Base-by-base conservation (phyloP, 2,113 vertebrate species). In the Pitta sordida region DNA sequence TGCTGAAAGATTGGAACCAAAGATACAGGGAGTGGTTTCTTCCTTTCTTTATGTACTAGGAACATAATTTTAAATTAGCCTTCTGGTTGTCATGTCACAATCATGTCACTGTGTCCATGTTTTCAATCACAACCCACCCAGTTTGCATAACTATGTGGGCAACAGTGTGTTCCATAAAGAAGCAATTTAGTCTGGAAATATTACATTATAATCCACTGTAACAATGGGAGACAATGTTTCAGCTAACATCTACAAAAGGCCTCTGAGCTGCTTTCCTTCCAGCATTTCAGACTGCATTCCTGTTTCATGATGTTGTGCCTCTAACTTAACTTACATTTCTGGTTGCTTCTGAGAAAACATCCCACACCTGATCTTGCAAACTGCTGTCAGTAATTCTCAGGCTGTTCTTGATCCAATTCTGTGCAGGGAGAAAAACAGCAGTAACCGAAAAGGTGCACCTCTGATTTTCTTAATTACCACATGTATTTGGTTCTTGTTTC, bases 381-480 rank as follows among this genome's bases (percentile, higher is more conserved):
- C 60, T 69, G 7, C 95, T 83, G 82, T 97, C 98, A 17, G 92
- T 44, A 93, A 99, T 98, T 91, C 95, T 99, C 60, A 99, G 96
- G 93, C 99, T 99, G 97, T 99, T 99, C 95, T 96, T 98, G 98
- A 99, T 99, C 99, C 99, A 99, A 83, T 99, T 99, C 99, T 99
- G 71, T 55, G 39, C 55, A 91, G 32, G 22, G 48, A 74, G n/a
- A 53, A 46, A 79, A 64, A 34, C 4, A 87, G 20, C 32, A 84
- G 1, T 30, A 94, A 86, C 9, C 37, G n/a, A 76, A 76, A 91
- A 67, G 2, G 10, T 8, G 8, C 8, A 48, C 6, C 13, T 88
- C n/a, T 51, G 22, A 15, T 56, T 76, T 64, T 48, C 15, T 87
- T 55, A 7, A 63, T 48, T 76, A 56, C 7, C 5, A 36, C 15